These are phyloP conservation scores for Thera britannica DNA, from an alignment of 2,888 invertebrate genomes.

Conservation along the genomic window DNA sequence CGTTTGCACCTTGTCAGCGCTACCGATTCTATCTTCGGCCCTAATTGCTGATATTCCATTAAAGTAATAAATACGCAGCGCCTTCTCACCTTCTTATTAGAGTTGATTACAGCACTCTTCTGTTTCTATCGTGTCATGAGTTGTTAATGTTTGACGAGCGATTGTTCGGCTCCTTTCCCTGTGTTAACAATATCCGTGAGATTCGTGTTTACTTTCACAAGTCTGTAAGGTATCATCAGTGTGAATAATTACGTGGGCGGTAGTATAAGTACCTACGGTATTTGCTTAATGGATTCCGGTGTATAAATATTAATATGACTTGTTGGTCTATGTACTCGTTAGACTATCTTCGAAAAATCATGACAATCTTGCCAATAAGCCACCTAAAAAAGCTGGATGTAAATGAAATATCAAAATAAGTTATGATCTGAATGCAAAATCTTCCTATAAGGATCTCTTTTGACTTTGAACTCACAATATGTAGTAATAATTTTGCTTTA, in stretches of 20 bases:
- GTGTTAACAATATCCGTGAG: conserved; percentile 65
- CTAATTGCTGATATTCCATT: conserved; percentile 84
- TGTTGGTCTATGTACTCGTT: conserved; percentile 37
- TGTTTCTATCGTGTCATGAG: conserved; percentile 76
- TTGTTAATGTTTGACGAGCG: conserved; percentile 72
- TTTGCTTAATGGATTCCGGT: conserved; percentile 50
- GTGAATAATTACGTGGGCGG: conserved; percentile 58
- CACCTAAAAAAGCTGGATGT: background rate
- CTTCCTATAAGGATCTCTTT: background rate
- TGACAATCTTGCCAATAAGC: background rate
- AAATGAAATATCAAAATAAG: background rate
- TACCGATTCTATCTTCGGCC: conserved; percentile 77
- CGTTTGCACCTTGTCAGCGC: conserved; percentile 84
- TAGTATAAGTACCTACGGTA: conserved; percentile 49
- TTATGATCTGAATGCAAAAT: background rate
- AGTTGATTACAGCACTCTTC: conserved; percentile 76
- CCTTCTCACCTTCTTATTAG: conserved; percentile 80
- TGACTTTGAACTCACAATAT: background rate
- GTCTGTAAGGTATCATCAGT: conserved; percentile 58
- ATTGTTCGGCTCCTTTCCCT: conserved; percentile 62
- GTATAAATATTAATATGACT: conserved; percentile 44
- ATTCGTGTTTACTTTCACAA: conserved; percentile 66
- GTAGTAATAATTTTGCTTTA: too few relatives aligned
- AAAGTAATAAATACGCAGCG: conserved; percentile 79
- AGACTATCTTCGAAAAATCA: background rate